phyloP scores from a whole-genome alignment of 1,140 invertebrate genomes.

The Pachypeltis micranthus region DNA sequence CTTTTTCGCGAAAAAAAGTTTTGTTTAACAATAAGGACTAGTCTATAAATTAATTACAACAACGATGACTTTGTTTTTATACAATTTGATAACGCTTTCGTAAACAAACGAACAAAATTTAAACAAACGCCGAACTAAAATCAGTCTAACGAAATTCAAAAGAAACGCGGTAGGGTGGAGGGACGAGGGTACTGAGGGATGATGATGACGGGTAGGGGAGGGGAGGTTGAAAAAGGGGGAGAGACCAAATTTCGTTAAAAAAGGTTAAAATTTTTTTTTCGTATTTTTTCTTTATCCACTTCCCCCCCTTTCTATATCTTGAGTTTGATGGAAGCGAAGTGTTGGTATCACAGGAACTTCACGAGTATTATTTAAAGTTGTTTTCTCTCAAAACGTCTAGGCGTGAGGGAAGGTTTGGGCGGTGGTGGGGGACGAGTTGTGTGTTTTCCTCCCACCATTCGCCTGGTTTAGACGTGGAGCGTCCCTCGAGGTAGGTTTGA shows the following conservation, averaged over 20 bases:
- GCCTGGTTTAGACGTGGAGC: conserved; percentile 15
- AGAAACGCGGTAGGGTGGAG: too few relatives aligned
- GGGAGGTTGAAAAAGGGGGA: conserved; percentile 3
- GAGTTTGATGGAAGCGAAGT: conserved; percentile 19
- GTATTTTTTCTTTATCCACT: too few relatives aligned
- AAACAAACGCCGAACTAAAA: not conserved
- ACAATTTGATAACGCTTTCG: not conserved
- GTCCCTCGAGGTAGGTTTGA: conserved; percentile 4
- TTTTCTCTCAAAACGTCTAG: not conserved
- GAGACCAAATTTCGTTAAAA: not conserved
- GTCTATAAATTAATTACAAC: not conserved
- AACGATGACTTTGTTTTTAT: not conserved
- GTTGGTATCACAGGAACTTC: conserved; percentile 18
- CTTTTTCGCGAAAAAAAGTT: not conserved
- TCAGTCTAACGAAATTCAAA: too few relatives aligned
- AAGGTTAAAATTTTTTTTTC: too few relatives aligned
- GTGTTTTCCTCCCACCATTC: not conserved
- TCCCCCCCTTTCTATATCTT: too few relatives aligned
- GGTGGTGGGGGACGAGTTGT: not conserved
- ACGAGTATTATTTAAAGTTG: conserved; percentile 1
- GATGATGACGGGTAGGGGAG: too few relatives aligned
- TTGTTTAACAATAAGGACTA: not conserved
- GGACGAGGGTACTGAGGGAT: too few relatives aligned
- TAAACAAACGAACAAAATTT: too few relatives aligned
- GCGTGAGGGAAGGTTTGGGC: not conserved